Evolutionary conservation across 1,140 invertebrate genomes (phyloP), one percentile per base, ranked within the genome.

Genomic region (Ostrea denselamellosa): DNA sequence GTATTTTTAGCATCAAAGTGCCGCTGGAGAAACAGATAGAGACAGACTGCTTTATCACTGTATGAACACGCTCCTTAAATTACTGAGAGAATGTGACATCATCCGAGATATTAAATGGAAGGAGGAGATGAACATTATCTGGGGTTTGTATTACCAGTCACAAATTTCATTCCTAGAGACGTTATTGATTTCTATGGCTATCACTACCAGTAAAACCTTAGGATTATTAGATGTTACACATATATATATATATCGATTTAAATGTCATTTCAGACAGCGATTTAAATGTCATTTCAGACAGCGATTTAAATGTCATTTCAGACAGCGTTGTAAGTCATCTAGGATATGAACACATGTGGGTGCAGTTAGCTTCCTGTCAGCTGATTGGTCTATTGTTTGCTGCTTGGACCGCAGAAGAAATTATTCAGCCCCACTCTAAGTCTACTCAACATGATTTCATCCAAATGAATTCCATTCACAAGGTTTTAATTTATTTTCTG

Each of bases 1-100:
- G 0, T 62, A 53, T 52, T 83, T 19, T 12, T 34, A 83, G 82
- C n/a, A 17, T 2, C 34, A 10, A 19, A 52, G 51, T 83, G 53
- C 82, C n/a, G 19, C 51, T 22, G 52, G 53, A 58, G 91, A 92
- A 54, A 95, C 91, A 95, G 96, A 95, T 93, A 96, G 94, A 92
- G 97, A 96, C 96, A 97, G 94, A 95, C 95, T 97, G 92, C 94
- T 97, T n/a, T 97, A 96, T 92, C 97, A 97, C 95, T 94, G 96
- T 0, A 94, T 98, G 0, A 95, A 95, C 94, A 96, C 96, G 90
- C 94, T 96, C 91, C 94, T 97, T 0, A 97, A 97, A 94, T 95
- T 97, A 34, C 95, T 94, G 2, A 92, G 93, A 8, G 93, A 95
- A 34, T 96, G 96, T 92, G 91, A 92, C 56, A 65, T 86, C 8